Base-by-base conservation (phyloP, 2,888 invertebrate genomes). In the Chironomus riparius region DNA sequence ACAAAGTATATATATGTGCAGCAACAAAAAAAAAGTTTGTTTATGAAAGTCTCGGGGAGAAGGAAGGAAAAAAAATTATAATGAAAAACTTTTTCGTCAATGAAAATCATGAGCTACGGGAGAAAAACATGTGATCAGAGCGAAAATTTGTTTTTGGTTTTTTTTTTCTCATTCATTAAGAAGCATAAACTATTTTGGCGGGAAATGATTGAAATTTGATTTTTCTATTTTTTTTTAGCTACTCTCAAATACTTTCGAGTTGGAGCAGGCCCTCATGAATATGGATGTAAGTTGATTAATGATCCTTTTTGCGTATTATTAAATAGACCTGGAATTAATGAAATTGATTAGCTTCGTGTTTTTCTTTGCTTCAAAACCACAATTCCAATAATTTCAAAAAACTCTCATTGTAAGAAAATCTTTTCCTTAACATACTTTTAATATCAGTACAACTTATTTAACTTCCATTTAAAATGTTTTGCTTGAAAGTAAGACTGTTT, bases 241-340 rank as follows among this genome's bases (percentile, higher is more conserved):
- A 2, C 4, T 22, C n/a, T 62, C 62, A 38, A 24, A 81, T 79
- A 80, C 81, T 79, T 81, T 81, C 79, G 81, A 82, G 80, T 80
- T 82, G 80, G 82, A 82, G 79, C 81, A 81, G 78, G 81, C 81
- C 78, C 80, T 82, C 78, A 82, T 82, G 78, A 81, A 81, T 78
- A 80, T 81, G 79, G 82, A 82, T 79, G 82, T 82, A 81, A 79
- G 78, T 79, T 79, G 78, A 79, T 78, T 77, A 77, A 65, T 79
- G 74, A 15, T 24, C 22, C 22, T 38, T 18, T 13, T n/a, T n/a
- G n/a, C n/a, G n/a, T n/a, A 38, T 18, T 22, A 21, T 13, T 24
- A 24, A 24, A 24, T 24, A 3, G 2, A 24, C 3, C 22, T 24
- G 22, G 22, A 24, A 24, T 24, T 24, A 24, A n/a, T n/a, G n/a